phyloP scores from a whole-genome alignment of 1,140 invertebrate species.

The Drosophila kanapiae region DNA sequence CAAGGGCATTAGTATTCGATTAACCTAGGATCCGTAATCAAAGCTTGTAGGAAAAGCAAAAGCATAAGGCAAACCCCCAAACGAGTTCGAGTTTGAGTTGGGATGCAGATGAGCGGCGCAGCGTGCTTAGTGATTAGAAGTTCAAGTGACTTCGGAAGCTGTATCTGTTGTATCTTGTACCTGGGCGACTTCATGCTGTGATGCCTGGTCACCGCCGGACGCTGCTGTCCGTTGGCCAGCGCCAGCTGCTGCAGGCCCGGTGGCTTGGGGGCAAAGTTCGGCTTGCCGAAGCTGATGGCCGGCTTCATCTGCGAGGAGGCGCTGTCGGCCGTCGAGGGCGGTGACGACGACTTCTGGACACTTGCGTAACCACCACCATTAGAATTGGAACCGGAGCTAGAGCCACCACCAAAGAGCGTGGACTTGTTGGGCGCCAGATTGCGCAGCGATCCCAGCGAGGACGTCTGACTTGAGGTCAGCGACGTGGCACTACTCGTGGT shows the following conservation, averaged over 20 bases:
- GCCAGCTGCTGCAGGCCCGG: slow-evolving; percentile 79
- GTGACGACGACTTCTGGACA: slow-evolving; percentile 33
- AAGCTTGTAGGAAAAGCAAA: slow-evolving; percentile 14
- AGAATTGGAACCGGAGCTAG: slow-evolving; percentile 30
- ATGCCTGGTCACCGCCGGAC: slow-evolving; percentile 76
- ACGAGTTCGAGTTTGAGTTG: slow-evolving; percentile 21
- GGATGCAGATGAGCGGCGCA: slow-evolving; percentile 24
- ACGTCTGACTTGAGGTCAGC: slow-evolving; percentile 45
- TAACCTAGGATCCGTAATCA: not conserved
- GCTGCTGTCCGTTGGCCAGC: slow-evolving; percentile 78
- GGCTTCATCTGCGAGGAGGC: slow-evolving; percentile 62
- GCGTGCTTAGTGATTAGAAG: slow-evolving; percentile 18
- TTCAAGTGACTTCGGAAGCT: slow-evolving; percentile 19
- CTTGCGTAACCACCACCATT: slow-evolving; percentile 42
- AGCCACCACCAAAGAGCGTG: slow-evolving; percentile 68
- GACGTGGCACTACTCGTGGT: slow-evolving; percentile 56
- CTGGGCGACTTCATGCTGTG: slow-evolving; percentile 85
- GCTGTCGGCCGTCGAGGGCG: slow-evolving; percentile 32
- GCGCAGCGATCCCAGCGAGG: slow-evolving; percentile 59
- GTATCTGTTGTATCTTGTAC: slow-evolving; percentile 57
- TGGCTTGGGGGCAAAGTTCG: slow-evolving; percentile 84
- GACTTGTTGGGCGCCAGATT: slow-evolving; percentile 80
- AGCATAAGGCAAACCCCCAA: slow-evolving; percentile 27
- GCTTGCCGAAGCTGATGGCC: slow-evolving; percentile 79
- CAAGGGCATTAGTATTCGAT: not conserved